Conservation (phyloP, 2,888 invertebrate genomes). For the Parochlus steinenii region DNA sequence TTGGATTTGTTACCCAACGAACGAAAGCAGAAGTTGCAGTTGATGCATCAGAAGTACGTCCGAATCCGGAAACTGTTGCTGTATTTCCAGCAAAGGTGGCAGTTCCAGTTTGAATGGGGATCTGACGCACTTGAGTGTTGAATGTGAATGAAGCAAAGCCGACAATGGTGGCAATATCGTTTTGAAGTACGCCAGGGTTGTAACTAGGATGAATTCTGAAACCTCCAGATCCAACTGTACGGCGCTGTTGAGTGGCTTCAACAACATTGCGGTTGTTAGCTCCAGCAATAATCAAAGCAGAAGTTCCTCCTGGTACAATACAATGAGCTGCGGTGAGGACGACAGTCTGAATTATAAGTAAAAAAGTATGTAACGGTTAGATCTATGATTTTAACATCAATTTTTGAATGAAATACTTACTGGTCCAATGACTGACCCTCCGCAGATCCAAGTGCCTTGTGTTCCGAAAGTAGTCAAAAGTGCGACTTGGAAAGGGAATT, state of each 20-base stretch:
- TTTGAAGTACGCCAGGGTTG: conserved; percentile 19
- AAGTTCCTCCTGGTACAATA: not conserved
- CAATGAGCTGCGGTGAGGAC: conserved; percentile 2
- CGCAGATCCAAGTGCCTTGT: too few species aligned
- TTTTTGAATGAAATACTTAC: too few species aligned
- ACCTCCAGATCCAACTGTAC: not conserved
- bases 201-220: conserved; percentile 5
- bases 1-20: conserved; percentile 19
- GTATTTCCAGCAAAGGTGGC: conserved; percentile 24
- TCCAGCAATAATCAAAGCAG: not conserved
- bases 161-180: conserved; percentile 23
- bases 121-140: conserved; percentile 20
- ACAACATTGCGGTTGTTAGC: not conserved
- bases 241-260: not conserved
- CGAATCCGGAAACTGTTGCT: conserved; percentile 21
- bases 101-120: conserved; percentile 22
- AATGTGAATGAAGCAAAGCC: conserved; percentile 19
- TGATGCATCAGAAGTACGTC: conserved; percentile 14
- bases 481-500: conserved; percentile 19
- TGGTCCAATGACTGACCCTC: conserved; percentile 3
- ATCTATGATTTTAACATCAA: too few species aligned
- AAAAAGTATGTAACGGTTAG: too few species aligned
- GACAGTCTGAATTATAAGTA: too few species aligned
- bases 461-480: not conserved
- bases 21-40: conserved; percentile 19